phyloP scores from a whole-genome alignment of 2,113 vertebrate species.

The Dromaius novaehollandiae region DNA sequence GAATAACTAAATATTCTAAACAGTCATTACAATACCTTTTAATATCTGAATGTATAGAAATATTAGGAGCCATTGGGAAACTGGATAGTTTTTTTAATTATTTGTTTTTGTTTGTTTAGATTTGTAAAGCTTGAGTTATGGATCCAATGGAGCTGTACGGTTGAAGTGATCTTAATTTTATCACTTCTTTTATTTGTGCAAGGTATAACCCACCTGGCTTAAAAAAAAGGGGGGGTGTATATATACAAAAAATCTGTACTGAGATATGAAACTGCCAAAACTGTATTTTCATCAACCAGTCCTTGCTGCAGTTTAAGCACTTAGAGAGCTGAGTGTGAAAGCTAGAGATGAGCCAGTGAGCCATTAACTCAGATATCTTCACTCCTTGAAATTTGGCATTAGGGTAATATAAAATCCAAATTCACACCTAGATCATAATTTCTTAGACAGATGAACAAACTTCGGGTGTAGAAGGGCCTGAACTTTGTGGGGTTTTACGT shows the following conservation, averaged over 20 bases:
- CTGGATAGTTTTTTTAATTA: too few species aligned
- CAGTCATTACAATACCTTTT: not conserved
- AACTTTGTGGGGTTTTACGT: not conserved
- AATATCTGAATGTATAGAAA: not conserved
- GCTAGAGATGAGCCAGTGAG: not conserved
- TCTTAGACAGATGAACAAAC: not conserved
- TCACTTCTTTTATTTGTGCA: accelerated
- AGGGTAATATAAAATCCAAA: not conserved
- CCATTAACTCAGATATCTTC: accelerated
- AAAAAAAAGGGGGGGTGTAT: not conserved
- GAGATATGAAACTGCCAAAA: not conserved
- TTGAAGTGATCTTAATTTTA: not conserved
- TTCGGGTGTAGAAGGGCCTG: not conserved
- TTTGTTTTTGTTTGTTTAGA: not conserved
- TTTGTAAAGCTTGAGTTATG: not conserved
- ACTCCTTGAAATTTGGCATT: accelerated
- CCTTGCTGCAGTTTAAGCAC: not conserved
- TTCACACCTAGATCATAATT: not conserved
- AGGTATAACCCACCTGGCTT: accelerated
- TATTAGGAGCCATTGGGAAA: not conserved
- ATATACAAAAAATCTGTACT: too few species aligned
- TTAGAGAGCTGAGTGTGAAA: not conserved
- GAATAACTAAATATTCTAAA: not conserved
- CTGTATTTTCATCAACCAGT: not conserved
- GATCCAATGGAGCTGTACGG: not conserved